Evolutionary conservation across 2,888 invertebrate genomes (phyloP), one percentile per base, ranked within the genome.

Genomic region (Pseudococcus longispinus): DNA sequence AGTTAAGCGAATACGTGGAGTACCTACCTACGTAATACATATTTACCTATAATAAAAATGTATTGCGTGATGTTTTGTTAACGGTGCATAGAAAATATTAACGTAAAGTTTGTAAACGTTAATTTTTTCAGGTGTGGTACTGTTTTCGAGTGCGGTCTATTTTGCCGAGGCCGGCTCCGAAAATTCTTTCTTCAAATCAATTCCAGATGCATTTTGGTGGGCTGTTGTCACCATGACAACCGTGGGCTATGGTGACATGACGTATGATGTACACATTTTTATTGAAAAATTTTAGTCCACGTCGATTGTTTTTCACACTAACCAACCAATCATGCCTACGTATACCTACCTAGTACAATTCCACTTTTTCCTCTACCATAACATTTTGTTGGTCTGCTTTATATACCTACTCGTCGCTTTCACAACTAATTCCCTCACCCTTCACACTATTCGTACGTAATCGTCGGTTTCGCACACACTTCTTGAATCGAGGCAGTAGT

Each of bases 201-300:
- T 99, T 94, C 99, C 99, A 92, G 98, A 98, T 94, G 98, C 98
- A 93, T 98, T 98, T 95, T 98, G 98, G 98, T 99, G 98, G 98
- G 97, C 97, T 93, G 97, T 99, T 93, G 98, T 99, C 93, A 99
- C 97, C 93, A 96, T 96, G 96, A 97, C 96, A 93, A 99, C 98
- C 93, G 99, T 99, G 93, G 99, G 99, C 94, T 99, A 99, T 95
- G 98, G 98, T 94, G 98, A 99, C 94, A 99, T 99, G 98, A 97
- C 96, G 97, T 95, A 95, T 94, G 95, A 93, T 88, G 88, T 88
- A 88, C 88, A 88, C 88, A 88, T 88, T 88, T 88, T 88, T 88
- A 88, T 88, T 88, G 86, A 86, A 86, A 86, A 51, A 77, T 77
- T 86, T 77, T 86, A 86, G 86, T 86, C 86, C 86, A 86, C 86